Evolutionary conservation across 1,140 invertebrate genomes (phyloP), one percentile per base, ranked within the genome.

Genomic region (Drosophila teissieri): DNA sequence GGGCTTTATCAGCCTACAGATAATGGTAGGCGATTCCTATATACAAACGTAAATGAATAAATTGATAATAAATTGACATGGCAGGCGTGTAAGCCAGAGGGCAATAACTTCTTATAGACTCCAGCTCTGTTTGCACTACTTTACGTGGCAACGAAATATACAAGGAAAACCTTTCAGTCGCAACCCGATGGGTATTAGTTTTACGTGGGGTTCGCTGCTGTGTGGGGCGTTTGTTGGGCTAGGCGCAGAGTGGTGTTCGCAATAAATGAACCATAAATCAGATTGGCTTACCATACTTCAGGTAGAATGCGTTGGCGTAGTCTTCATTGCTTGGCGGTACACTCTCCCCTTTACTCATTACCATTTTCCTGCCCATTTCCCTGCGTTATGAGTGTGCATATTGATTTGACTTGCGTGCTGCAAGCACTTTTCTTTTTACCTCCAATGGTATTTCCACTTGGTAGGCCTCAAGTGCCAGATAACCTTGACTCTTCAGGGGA

Each of bases 391-490:
- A 70, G 24, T 48, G 27, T 70, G 52, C 68, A 52, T 86, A 88
- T 86, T 89, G 79, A 83, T 89, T 88, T 79, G 60, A 58, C 58
- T 89, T 88, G 83, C 83, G 84, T 88, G 83, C 40, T 17, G 24
- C 40, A 65, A 53, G 77, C 74, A 69, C 74, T 82, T 82, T 51
- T 56, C 61, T 53, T 60, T 60, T 44, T 24, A 19, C 45, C 55
- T 39, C 17, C 40, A 36, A 45, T 46, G 55, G 45, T 12, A 17
- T 69, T 36, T 68, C 78, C 73, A 63, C 78, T 82, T 51, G 39
- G 68, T 31, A 37, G 8, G 10, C 44, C 61, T 74, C 15, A 42
- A 81, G 82, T 70, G 68, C 17, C 37, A 60, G 34, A 10, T 45
- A 70, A 81, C 82, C 78, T 85, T 85, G 82, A 86, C 49, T 65